Evolutionary conservation across 2,797 vertebrate species (phyloP), one percentile per base, ranked within the genome.

Genomic region (Denticeps clupeoides): DNA sequence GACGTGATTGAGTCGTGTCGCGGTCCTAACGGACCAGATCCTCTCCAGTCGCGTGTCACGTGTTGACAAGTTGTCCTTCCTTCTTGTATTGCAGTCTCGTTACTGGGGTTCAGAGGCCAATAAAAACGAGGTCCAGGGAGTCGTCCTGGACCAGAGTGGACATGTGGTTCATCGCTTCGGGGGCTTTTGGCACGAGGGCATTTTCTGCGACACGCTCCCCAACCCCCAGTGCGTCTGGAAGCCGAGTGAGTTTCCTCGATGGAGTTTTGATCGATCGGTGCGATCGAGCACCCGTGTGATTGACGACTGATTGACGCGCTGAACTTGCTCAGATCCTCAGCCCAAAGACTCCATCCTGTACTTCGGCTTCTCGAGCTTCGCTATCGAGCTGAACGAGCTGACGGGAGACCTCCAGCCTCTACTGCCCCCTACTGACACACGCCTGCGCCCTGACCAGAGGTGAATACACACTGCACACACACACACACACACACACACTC

Each of bases 391-490:
- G 68, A 97, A 97, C 31, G 90, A 97, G 54, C 77, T 94, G 5
- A 78, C 74, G 0, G 66, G 81, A 0, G 86, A 87, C 51, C 80
- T 93, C 58, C 74, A 74, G 46, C 61, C 81, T 23, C 66, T 89
- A 0, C 80, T 97, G 63, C 90, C 91, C 3, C 82, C 85, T n/a
- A 89, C 91, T 0, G 91, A 95, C 79, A 86, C 81, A 0, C 83
- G 92, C 7, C 75, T 93, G 44, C 84, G 92, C 4, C 91, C 91
- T 0, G 92, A 97, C 78, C 92, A 97, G 64, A 82, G 88, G 92
- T 91, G 2, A 58, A 64, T 6, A 11, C n/a, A 1, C 24, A 1
- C 21, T 13, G 15, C 7, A 21, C 4, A 7, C 24, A 25, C 8
- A 27, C 10, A 27, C n/a, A n/a, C n/a, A n/a, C n/a, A n/a, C n/a